These are phyloP conservation scores for Ceratosolen fusciceps DNA, from an alignment of 1,140 invertebrate genomes.

Conservation along the genomic window DNA sequence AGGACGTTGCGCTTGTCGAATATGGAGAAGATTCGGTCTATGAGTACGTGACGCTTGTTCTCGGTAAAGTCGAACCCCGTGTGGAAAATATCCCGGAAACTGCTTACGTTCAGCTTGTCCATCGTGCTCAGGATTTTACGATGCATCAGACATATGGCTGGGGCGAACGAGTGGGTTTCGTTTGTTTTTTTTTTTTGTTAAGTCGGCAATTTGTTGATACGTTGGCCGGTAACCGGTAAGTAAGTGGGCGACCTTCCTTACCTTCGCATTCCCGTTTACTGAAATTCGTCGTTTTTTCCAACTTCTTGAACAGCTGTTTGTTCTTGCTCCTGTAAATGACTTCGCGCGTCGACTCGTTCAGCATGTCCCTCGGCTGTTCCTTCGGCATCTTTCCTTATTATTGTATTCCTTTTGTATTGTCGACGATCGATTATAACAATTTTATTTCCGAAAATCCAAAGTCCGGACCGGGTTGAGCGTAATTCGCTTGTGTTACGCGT, in stretches of 20 bases:
- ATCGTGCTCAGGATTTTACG: conserved; percentile 61
- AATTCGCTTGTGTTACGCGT: too few relatives aligned
- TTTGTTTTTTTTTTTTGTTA: too few relatives aligned
- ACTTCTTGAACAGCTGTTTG: conserved; percentile 56
- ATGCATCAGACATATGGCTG: conserved; percentile 58
- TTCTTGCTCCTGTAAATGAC: conserved; percentile 63
- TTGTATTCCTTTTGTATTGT: too few relatives aligned
- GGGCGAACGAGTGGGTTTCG: too few relatives aligned
- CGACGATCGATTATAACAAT: too few relatives aligned
- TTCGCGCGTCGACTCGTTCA: conserved; percentile 57
- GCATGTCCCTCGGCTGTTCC: conserved; percentile 54
- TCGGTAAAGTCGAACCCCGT: conserved; percentile 81
- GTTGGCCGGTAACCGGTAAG: too few relatives aligned
- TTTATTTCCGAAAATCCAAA: too few relatives aligned
- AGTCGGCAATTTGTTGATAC: too few relatives aligned
- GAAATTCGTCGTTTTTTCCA: conserved; percentile 67
- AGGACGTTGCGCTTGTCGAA: conserved; percentile 66
- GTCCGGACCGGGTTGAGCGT: too few relatives aligned
- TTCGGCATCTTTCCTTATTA: conserved; percentile 58
- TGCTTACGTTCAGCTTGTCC: conserved; percentile 70
- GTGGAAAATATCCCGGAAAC: conserved; percentile 81
- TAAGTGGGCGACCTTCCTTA: too few relatives aligned
- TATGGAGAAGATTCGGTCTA: conserved; percentile 75
- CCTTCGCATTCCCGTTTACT: conserved; percentile 65
- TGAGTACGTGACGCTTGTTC: conserved; percentile 74